Evolutionary conservation across 1,140 invertebrate species (phyloP), one percentile per base, ranked within the genome.

Genomic region (Plutomurus gul): DNA sequence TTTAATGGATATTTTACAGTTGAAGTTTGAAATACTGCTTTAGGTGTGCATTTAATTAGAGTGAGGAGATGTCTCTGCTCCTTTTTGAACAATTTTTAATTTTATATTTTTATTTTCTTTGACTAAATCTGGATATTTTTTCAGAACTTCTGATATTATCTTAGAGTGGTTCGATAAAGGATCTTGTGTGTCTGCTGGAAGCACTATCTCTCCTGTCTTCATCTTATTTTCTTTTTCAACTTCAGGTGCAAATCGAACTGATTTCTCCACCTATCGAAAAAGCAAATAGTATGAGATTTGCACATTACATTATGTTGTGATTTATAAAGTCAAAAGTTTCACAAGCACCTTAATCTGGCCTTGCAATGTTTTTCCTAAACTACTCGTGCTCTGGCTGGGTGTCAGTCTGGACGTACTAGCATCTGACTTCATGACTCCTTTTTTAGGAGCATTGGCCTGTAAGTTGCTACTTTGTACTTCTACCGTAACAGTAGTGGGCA

Each of bases 81-180:
- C 87, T 74, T 90, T 89, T 46, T 87, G 87, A 85, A 94, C 90
- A 75, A 96, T 95, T 87, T 95, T 95, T 37, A 96, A 86, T 85
- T 93, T 92, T 37, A 95, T 95, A 85, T 94, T 95, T 86, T 94
- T 95, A 82, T 93, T 94, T 81, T 92, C 92, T 85, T 94, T 93
- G 0, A 95, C 91, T 43, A 96, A 88, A 85, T 95, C 92, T 7
- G 94, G 94, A 88, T 94, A 95, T 85, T 95, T 95, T 82, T 95
- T 95, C 37, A 95, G 85, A 1, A 95, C 92, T 88, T 95, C 93
- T 73, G 92, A 90, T 65, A 95, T 94, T 47, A 96, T 94, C 88
- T 94, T 95, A 10, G 93, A 93, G 86, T 95, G 93, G 85, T 92
- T 60, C 86, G 84, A 79, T 90, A 90, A 47, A 46, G 13, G 75